These are phyloP conservation scores for Chloropsis cyanopogon DNA, from an alignment of 2,113 vertebrate species.

Conservation along the genomic window DNA sequence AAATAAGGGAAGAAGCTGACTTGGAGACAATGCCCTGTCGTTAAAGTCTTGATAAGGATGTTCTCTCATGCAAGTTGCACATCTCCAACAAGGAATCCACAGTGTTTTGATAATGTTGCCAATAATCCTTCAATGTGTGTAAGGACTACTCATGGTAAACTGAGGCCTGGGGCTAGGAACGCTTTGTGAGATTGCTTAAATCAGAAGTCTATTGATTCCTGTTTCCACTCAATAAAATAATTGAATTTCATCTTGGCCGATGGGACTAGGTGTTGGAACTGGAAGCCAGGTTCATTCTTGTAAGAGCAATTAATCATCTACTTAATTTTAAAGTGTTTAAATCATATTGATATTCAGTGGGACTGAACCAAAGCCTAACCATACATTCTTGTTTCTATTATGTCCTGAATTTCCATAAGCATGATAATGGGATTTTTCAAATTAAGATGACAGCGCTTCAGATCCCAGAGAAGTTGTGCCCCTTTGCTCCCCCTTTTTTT, in stretches of 20 bases:
- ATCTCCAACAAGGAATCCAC: not conserved
- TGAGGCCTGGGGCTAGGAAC: not conserved
- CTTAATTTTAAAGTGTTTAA: not conserved
- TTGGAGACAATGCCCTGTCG: not conserved
- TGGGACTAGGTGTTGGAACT: not conserved
- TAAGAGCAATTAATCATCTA: not conserved
- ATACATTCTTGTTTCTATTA: not conserved
- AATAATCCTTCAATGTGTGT: not conserved
- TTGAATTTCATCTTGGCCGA: not conserved
- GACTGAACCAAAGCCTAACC: not conserved
- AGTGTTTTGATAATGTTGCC: not conserved
- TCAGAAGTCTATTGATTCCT: not conserved
- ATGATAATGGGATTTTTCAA: not conserved
- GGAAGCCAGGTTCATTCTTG: not conserved
- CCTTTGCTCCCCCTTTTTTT: not conserved
- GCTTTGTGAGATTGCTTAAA: not conserved
- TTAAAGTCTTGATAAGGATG: not conserved
- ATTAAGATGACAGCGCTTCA: not conserved
- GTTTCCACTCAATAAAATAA: not conserved
- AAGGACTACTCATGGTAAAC: not conserved
- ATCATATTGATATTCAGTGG: not conserved
- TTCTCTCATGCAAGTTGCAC: not conserved
- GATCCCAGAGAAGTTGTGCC: not conserved
- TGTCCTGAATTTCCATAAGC: not conserved
- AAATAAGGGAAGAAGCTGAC: not conserved